These are phyloP conservation scores for Clarias batrachus DNA, from an alignment of 2,113 vertebrate species.

Conservation along the genomic window DNA sequence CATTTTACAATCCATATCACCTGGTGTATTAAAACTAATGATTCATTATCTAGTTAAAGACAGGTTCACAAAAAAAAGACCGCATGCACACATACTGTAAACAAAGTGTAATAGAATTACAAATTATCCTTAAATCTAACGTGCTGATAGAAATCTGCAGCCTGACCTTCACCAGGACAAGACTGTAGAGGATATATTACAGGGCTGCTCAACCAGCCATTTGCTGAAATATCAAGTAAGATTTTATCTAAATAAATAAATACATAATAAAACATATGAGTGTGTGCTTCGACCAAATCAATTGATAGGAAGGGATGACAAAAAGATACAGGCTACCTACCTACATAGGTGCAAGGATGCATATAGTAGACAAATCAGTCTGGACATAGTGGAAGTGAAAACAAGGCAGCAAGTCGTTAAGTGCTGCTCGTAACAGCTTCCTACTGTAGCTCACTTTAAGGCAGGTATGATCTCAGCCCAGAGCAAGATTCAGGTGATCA, in stretches of 20 bases:
- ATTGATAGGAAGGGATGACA: not conserved
- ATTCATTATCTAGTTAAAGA: not conserved
- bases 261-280: not conserved
- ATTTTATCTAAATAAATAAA: not conserved
- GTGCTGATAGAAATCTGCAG: not conserved
- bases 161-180: too few species aligned
- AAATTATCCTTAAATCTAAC: not conserved
- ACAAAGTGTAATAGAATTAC: not conserved
- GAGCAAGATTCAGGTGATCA: not conserved
- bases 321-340: not conserved
- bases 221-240: not conserved
- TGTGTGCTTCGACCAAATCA: not conserved
- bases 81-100: not conserved
- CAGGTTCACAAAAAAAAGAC: not conserved
- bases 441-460: not conserved
- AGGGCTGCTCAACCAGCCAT: not conserved
- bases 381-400: not conserved
- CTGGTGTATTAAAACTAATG: too few species aligned
- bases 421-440: not conserved
- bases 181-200: not conserved
- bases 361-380: not conserved
- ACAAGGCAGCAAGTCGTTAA: not conserved
- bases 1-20: not conserved
- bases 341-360: not conserved
- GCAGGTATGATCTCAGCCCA: not conserved